These are phyloP conservation scores for Prenolepis imparis DNA, from an alignment of 2,888 invertebrate genomes.

Conservation along the genomic window DNA sequence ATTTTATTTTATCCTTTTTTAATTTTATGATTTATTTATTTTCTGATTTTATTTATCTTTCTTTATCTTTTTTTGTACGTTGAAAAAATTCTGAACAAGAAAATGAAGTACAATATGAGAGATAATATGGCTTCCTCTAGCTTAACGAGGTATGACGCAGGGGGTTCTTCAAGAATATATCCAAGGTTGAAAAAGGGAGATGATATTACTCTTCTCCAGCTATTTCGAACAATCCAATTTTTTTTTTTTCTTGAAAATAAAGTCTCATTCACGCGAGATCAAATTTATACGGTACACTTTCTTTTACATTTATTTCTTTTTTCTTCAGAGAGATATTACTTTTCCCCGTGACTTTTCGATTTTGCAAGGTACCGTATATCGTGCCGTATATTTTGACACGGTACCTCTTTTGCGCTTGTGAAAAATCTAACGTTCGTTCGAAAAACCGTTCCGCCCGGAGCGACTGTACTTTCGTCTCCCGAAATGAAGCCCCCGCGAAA, in stretches of 20 bases:
- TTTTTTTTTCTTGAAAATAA: background rate
- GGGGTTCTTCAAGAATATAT: slow-evolving; percentile 16
- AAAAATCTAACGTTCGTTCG: slow-evolving; percentile 3
- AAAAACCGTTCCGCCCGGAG: slow-evolving; percentile 25
- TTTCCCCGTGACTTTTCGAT: background rate
- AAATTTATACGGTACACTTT: background rate
- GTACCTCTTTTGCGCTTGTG: background rate
- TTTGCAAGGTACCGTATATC: background rate
- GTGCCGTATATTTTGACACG: slow-evolving; percentile 30
- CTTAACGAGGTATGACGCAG: slow-evolving; percentile 14
- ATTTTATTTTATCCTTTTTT: background rate
- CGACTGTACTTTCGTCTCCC: background rate
- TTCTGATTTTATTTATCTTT: background rate
- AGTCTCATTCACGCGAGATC: background rate
- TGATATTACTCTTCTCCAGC: background rate
- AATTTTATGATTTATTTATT: no score
- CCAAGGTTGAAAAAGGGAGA: slow-evolving; percentile 1
- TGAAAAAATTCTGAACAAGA: slow-evolving; percentile 15
- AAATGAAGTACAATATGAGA: slow-evolving; percentile 19
- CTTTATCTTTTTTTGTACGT: background rate
- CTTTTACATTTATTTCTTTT: slow-evolving; percentile 8
- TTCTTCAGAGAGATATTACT: background rate
- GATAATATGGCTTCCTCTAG: slow-evolving; percentile 14
- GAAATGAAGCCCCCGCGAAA: slow-evolving; percentile 28
- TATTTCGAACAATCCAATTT: slow-evolving; percentile 36